Conservation (phyloP, 1,140 invertebrate genomes). For the Dendroctonus ponderosae region DNA sequence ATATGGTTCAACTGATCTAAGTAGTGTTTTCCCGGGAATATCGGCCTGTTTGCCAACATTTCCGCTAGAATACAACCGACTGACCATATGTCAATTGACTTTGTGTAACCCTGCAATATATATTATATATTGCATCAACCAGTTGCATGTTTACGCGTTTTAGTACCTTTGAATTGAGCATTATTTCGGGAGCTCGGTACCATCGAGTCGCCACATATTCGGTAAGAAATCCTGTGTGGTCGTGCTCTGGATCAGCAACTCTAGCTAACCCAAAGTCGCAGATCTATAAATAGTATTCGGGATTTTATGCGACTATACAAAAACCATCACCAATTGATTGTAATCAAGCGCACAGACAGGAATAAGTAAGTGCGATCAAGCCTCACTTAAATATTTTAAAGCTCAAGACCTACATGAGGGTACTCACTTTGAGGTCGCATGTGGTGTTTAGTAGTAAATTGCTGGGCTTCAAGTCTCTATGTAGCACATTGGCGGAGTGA, state of each 20-base stretch:
- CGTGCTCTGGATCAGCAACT: conserved; percentile 98
- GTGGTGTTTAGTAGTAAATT: conserved; percentile 98
- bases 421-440: conserved; percentile 96
- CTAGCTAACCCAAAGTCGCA: conserved; percentile 89
- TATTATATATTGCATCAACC: not conserved
- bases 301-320: too few species aligned
- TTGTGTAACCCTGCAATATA: conserved; percentile 85
- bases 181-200: conserved; percentile 98
- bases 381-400: too few species aligned
- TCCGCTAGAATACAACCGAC: conserved; percentile 99
- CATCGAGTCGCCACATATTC: conserved; percentile 98
- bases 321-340: too few species aligned
- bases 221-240: conserved; percentile 98
- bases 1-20: conserved; percentile 99
- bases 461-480: conserved; percentile 97
- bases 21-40: conserved; percentile 99
- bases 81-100: conserved; percentile 99
- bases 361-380: too few species aligned
- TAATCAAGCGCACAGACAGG: too few species aligned
- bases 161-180: conserved; percentile 92
- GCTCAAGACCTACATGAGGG: conserved; percentile 1
- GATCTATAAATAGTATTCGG: conserved; percentile 64
- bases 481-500: conserved; percentile 98
- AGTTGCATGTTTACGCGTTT: not conserved
- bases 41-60: conserved; percentile 97